A percentile compares a stretch with the other conserved stretches of the same genome.
Evolutionary conservation across 2,113 vertebrate species (phyloP).

Genomic region (Corydoras maculifer): DNA sequence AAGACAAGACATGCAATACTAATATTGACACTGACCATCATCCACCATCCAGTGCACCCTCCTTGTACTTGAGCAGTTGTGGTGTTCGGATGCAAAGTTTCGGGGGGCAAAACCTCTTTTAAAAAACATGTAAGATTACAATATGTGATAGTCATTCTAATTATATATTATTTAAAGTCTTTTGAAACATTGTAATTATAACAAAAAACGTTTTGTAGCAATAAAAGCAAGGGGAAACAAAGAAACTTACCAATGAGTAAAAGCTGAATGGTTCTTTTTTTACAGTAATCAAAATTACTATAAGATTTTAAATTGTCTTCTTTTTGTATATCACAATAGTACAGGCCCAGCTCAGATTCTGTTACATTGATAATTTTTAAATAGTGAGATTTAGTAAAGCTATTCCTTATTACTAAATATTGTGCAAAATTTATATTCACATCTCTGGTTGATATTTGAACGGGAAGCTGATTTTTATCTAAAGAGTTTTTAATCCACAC

Average conservation of each 20-base stretch:
- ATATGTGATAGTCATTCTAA: no score
- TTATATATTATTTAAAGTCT: no score
- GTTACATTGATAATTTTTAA: conserved; percentile 36
- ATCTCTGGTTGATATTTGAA: neutral
- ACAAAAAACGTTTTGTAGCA: no score
- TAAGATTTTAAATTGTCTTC: neutral
- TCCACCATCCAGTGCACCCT: no score
- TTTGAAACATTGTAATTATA: no score
- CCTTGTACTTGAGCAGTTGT: no score
- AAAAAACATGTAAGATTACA: no score
- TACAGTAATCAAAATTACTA: neutral
- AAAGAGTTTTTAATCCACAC: conserved; percentile 17
- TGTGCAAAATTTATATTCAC: neutral
- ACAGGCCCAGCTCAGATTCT: conserved; percentile 38
- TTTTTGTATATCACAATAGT: conserved; percentile 31
- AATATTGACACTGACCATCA: no score
- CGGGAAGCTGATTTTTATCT: conserved; percentile 1
- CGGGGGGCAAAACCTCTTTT: no score
- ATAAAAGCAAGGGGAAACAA: no score
- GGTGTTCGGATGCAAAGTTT: no score
- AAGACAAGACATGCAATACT: no score
- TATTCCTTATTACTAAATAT: conserved; percentile 1
- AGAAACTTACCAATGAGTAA: conserved; percentile 11
- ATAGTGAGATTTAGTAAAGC: neutral
- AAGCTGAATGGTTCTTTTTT: neutral